Base-by-base conservation (phyloP, 2,113 vertebrate genomes). In the Malaclemys terrapin region DNA sequence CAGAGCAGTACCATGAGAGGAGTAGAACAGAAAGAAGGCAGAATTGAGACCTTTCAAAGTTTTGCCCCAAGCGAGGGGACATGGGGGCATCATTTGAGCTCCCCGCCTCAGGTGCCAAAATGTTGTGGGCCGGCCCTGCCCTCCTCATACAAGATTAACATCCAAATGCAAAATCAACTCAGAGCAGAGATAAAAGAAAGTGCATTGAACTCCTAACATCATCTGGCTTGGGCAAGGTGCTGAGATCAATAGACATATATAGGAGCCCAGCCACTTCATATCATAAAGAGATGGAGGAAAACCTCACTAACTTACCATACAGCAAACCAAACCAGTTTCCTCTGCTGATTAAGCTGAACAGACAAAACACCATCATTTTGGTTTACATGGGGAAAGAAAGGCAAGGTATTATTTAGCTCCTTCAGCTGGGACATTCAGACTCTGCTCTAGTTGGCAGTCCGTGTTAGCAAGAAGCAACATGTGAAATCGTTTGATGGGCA, bases 201-300 rank as follows among this genome's bases (percentile, higher is more conserved):
- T 87, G 86, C 79, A 92, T 59, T 76, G 89, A 89, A 84, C 59
- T 86, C 42, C 88, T 95, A 86, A 31, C 59, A 47, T 94, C 82
- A 92, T 90, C 88, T 31, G 31, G 92, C 50, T 82, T 14, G 35
- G 69, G 91, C 19, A 1, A 83, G 65, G 85, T 22, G 81, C 92
- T 92, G 93, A 81, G 96, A 96, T 96, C 96, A 94, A 93, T 94
- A 92, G 42, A 84, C 83, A 95, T 88, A 96, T 95, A 96, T 6
- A 96, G 91, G 88, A 95, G 84, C 84, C 65, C 88, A 80, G 95
- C 84, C 87, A 84, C 82, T 91, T 95, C 93, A 85, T 87, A 5
- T 24, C 22, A 52, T 89, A 85, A 93, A 93, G 88, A 91, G 89
- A 86, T 87, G 92, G 94, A 93, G 82, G 76, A 84, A 96, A 96